phyloP scores from a whole-genome alignment of 2,888 invertebrate species.

The Encarsia formosa region DNA sequence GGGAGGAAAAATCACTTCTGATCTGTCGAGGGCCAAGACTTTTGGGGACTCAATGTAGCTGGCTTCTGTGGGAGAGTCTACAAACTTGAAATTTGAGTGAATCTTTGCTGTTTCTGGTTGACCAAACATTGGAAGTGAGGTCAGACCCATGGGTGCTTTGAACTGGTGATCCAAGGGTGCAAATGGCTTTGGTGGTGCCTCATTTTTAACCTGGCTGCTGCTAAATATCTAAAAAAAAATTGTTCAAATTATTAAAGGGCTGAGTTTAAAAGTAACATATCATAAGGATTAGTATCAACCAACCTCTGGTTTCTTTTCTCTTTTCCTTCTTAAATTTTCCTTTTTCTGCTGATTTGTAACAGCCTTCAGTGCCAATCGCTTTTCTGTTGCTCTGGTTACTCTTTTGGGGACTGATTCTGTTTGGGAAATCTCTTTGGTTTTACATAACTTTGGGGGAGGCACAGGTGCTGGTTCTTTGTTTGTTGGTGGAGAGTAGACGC shows the following conservation, averaged over 20 bases:
- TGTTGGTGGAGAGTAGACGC: slow-evolving; percentile 35
- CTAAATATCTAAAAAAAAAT: background rate
- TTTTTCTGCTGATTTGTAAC: slow-evolving; percentile 3
- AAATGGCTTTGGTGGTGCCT: slow-evolving; percentile 43
- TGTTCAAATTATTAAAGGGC: too few relatives aligned
- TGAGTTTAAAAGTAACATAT: too few relatives aligned
- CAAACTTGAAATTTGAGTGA: too few relatives aligned
- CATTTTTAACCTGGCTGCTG: background rate
- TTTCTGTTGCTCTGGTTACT: slow-evolving; percentile 42
- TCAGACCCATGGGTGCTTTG: slow-evolving; percentile 50
- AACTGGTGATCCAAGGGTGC: slow-evolving; percentile 58
- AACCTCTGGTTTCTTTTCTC: background rate
- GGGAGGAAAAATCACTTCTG: too few relatives aligned
- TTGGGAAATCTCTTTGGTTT: background rate
- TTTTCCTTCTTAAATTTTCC: slow-evolving; percentile 8
- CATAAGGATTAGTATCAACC: too few relatives aligned
- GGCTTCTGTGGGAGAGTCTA: too few relatives aligned
- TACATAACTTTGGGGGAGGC: slow-evolving; percentile 20
- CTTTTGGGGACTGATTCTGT: slow-evolving; percentile 25
- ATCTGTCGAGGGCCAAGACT: too few relatives aligned
- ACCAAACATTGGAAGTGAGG: slow-evolving; percentile 35
- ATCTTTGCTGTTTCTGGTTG: too few relatives aligned
- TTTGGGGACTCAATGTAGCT: too few relatives aligned
- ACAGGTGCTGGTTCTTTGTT: slow-evolving; percentile 7
- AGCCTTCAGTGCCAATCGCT: slow-evolving; percentile 36